Evolutionary conservation across 2,888 invertebrate species (phyloP), one percentile per base, ranked within the genome.

Genomic region (Scaptomyza polygonia): DNA sequence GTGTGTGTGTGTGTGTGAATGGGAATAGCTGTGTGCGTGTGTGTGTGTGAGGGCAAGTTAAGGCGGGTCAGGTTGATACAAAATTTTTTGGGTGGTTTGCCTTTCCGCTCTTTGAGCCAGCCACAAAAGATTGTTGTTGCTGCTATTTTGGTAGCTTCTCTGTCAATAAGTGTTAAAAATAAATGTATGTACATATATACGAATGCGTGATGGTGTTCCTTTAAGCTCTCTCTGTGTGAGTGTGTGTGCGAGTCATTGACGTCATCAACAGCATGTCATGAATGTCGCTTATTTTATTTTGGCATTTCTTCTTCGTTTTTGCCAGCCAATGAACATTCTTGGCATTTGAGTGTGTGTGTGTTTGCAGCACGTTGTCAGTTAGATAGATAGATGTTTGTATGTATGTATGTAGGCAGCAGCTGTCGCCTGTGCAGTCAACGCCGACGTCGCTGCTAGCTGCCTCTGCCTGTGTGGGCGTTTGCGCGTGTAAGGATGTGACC

Each of bases 191-290:
- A 27, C 51, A 40, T 25, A 55, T 5, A 36, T 3, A 55, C 67
- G 39, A 40, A 73, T 66, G 71, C 73, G 56, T 61, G 76, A 59
- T 76, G 72, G 65, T 76, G 76, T 65, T 75, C 68, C 57, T 63
- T 66, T 45, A 53, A 34, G 29, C 16, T 39, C 30, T 62, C 11
- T 56, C 29, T 14, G 27, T 66, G 18, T 66, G 42, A 49, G 16
- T 67, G 54, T 71, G 55, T 59, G 71, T 72, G 69, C 61, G 70
- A 49, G 61, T 66, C 85, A 86, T 86, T 86, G 85, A 86, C 85
- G 85, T 86, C 85, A 86, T 86, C 85, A 88, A 79, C 85, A 88
- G 79, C 85, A 86, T 88, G 85, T 86, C 88, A 86, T 86, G 88
- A 88, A 86, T 86, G 79, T 79, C 53, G 58, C 55, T 45, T 67